phyloP scores from a whole-genome alignment of 2,797 vertebrate species.

The Ficedula albicollis region DNA sequence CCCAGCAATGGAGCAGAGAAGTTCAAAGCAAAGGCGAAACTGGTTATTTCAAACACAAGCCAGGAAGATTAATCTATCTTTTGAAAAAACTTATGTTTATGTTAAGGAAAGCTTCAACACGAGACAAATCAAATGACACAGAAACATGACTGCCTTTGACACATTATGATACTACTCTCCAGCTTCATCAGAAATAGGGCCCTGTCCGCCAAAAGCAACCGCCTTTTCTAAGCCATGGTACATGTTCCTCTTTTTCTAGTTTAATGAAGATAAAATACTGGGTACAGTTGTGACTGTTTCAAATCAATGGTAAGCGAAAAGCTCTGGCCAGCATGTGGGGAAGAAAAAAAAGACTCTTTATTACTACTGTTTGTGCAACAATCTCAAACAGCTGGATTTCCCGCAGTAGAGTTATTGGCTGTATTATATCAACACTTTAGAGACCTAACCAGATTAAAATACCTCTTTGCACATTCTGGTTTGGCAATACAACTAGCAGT shows the following conservation, averaged over 20 bases:
- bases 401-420: not conserved
- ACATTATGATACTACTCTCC: not conserved
- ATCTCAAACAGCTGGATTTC: slow-evolving; percentile 9
- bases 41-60: not conserved
- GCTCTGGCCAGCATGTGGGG: not conserved
- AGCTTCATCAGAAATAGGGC: not conserved
- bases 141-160: not conserved
- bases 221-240: not conserved
- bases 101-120: not conserved
- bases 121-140: not conserved
- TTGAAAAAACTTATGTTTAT: not conserved
- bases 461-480: not conserved
- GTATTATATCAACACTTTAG: not conserved
- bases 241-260: not conserved
- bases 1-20: not conserved
- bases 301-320: slow-evolving; percentile 18
- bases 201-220: not conserved
- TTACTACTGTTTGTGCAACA: not conserved
- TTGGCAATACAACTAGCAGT: not conserved
- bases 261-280: not conserved
- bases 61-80: not conserved
- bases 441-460: slow-evolving; percentile 5
- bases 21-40: not conserved
- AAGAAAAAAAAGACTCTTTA: not conserved
- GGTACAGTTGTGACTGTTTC: not conserved